These are phyloP conservation scores for Athene noctua DNA, from an alignment of 2,113 vertebrate species.

Conservation along the genomic window DNA sequence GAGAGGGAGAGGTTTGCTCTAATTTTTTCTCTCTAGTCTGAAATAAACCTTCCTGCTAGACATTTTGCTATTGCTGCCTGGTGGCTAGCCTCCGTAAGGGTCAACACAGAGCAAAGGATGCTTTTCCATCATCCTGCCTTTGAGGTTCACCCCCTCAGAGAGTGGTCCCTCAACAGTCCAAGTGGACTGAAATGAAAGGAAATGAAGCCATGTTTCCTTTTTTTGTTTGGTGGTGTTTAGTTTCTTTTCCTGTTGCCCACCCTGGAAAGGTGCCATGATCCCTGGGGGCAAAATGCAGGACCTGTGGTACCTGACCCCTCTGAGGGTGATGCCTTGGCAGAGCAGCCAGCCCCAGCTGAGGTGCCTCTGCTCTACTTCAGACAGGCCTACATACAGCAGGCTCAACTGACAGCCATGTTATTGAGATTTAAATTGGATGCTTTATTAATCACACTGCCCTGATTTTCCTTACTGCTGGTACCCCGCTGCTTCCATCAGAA, in stretches of 20 bases:
- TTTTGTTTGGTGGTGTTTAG: not conserved
- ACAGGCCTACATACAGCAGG: not conserved
- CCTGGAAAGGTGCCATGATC: not conserved
- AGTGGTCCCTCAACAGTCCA: not conserved
- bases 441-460: slow-evolving; percentile 19
- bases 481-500: not conserved
- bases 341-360: not conserved
- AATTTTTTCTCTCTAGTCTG: not conserved
- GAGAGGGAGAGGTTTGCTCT: not conserved
- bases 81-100: not conserved
- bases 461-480: not conserved
- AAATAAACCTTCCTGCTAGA: not conserved
- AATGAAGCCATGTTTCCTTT: not conserved
- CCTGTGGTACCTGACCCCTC: not conserved
- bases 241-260: not conserved
- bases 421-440: not conserved
- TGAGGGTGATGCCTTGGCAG: accelerated
- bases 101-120: not conserved
- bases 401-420: accelerated
- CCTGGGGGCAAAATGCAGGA: not conserved
- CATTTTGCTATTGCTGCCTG: not conserved
- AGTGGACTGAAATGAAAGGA: not conserved
- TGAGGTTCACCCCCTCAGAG: not conserved
- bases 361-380: not conserved
- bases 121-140: not conserved